phyloP scores from a whole-genome alignment of 2,113 vertebrate genomes.

The Silurus asotus region DNA sequence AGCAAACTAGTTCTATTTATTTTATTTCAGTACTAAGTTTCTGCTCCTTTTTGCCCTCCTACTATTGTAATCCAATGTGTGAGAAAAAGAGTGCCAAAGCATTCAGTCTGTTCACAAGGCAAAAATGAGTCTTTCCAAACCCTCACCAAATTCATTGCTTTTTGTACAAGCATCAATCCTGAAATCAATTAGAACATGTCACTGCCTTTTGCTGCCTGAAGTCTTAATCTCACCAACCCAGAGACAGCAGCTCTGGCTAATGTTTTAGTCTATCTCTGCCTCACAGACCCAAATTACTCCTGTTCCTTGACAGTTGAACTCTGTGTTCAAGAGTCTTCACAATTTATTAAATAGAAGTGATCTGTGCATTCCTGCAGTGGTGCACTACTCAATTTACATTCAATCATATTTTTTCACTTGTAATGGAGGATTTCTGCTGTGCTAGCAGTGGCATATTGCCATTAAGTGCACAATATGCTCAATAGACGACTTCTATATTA shows the following conservation, averaged over 20 bases:
- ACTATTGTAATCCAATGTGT: neutral
- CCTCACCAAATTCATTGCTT: slow-evolving; percentile 12
- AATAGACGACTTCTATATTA: slow-evolving; percentile 22
- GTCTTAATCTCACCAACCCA: slow-evolving; percentile 41
- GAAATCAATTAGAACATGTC: slow-evolving; percentile 45
- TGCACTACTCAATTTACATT: slow-evolving; percentile 30
- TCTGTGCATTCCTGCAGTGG: slow-evolving; percentile 18
- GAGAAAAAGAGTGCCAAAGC: neutral
- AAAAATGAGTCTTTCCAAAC: neutral
- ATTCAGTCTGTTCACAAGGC: neutral
- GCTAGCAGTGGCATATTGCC: slow-evolving; percentile 27
- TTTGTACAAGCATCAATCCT: slow-evolving; percentile 30
- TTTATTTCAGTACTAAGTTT: neutral
- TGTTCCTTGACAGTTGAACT: slow-evolving; percentile 12
- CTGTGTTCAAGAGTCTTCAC: slow-evolving; percentile 15
- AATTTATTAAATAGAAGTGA: slow-evolving; percentile 26
- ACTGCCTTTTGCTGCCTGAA: slow-evolving; percentile 23
- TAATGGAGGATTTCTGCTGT: slow-evolving; percentile 34
- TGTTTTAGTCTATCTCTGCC: slow-evolving; percentile 32
- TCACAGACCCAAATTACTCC: slow-evolving; percentile 19
- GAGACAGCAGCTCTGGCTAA: slow-evolving; percentile 30
- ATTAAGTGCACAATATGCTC: slow-evolving; percentile 33
- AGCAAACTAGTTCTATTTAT: neutral
- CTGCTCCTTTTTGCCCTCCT: neutral
- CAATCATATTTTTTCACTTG: slow-evolving; percentile 23